Evolutionary conservation across 2,113 vertebrate genomes (phyloP).

Genomic region (Arizona elegans): DNA sequence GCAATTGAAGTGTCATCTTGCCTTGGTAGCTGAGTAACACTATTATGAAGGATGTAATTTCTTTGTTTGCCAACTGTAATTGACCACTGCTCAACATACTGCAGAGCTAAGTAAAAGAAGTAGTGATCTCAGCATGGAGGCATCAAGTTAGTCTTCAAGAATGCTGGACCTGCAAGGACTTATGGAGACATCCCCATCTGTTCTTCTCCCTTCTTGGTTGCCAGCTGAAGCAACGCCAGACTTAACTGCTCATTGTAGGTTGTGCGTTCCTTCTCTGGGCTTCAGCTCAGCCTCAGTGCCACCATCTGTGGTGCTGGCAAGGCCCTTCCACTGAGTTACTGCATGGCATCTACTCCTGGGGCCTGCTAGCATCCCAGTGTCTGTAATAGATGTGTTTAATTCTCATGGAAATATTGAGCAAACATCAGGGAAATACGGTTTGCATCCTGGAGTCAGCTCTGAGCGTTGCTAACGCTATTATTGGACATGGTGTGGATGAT

Average conservation of each 20-base stretch:
- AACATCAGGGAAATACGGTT: slow-evolving; percentile 76
- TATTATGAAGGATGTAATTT: not conserved
- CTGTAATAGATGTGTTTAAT: slow-evolving; percentile 71
- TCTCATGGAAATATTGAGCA: slow-evolving; percentile 75
- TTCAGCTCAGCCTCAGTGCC: not conserved
- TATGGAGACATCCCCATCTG: slow-evolving; percentile 7
- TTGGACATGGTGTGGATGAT: slow-evolving; percentile 65
- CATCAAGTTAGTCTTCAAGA: not conserved
- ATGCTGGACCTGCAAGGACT: not conserved
- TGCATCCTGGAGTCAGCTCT: slow-evolving; percentile 61
- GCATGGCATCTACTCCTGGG: slow-evolving; percentile 47
- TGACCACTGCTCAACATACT: not conserved
- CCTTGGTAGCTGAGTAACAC: not conserved
- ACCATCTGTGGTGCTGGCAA: slow-evolving; percentile 39
- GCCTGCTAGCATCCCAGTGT: slow-evolving; percentile 58
- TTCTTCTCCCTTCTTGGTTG: not conserved
- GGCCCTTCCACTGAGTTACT: slow-evolving; percentile 57
- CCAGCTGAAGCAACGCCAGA: not conserved
- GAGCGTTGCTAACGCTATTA: slow-evolving; percentile 68
- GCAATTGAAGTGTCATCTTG: not conserved
- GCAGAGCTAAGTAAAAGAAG: not conserved
- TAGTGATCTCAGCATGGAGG: not conserved
- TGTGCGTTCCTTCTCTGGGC: not conserved
- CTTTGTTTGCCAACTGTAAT: not conserved
- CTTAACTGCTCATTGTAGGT: rapidly evolving